Conservation (phyloP, 1,140 invertebrate genomes). For the Galleria mellonella region DNA sequence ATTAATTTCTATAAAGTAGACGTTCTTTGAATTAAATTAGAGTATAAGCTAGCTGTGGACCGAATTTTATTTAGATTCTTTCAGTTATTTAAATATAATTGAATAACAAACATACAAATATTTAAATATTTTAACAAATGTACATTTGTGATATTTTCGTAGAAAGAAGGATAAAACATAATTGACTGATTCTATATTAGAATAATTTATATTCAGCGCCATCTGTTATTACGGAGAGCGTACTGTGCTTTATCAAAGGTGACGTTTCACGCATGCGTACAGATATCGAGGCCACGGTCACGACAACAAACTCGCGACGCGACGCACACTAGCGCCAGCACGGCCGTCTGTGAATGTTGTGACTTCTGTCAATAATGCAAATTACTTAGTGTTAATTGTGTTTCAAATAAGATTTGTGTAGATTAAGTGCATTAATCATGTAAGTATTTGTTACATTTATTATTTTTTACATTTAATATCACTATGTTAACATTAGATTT, state of each 20-base stretch:
- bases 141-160: no score
- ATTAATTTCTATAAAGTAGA: no score
- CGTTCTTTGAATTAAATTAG: no score
- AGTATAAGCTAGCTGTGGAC: no score
- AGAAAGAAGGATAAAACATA: no score
- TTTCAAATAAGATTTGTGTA: conserved; percentile 28
- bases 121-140: no score
- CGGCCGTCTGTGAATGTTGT: conserved; percentile 31
- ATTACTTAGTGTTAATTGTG: conserved; percentile 33
- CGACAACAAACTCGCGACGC: conserved; percentile 29
- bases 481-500: no score
- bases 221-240: conserved; percentile 25
- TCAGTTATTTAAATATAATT: no score
- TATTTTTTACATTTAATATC: no score
- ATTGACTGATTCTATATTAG: conserved; percentile 7
- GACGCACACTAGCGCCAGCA: conserved; percentile 40
- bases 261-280: conserved; percentile 45
- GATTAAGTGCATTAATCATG: conserved; percentile 23
- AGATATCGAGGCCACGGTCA: conserved; percentile 49
- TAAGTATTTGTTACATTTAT: conserved; percentile 31
- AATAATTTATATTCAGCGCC: conserved; percentile 24
- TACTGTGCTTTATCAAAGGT: conserved; percentile 39
- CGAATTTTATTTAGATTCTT: no score
- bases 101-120: no score
- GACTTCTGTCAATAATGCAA: conserved; percentile 39